Evolutionary conservation across 1,140 invertebrate genomes (phyloP).

Genomic region (Vanessa atalanta): DNA sequence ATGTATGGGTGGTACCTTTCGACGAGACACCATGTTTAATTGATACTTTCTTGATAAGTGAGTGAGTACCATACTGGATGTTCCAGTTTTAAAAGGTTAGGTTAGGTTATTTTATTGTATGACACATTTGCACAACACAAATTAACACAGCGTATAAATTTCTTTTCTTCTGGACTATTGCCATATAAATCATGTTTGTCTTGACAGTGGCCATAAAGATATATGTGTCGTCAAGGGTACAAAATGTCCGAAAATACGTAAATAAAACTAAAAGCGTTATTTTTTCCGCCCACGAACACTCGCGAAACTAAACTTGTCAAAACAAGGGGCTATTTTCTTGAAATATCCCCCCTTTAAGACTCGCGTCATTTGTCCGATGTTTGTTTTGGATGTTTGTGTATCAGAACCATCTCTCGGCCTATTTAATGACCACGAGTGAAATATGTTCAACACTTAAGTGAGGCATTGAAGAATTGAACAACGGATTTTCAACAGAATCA

Average conservation of each 20-base stretch:
- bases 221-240: background rate
- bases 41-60: too few species aligned
- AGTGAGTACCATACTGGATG: too few species aligned
- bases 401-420: conserved; percentile 17
- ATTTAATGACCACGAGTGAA: conserved; percentile 28
- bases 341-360: conserved; percentile 18
- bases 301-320: conserved; percentile 30
- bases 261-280: conserved; percentile 16
- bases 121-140: background rate
- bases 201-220: background rate
- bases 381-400: conserved; percentile 27
- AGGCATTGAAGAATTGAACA: conserved; percentile 28
- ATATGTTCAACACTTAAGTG: conserved; percentile 24
- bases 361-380: conserved; percentile 22
- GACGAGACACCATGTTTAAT: too few species aligned
- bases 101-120: too few species aligned
- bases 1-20: too few species aligned
- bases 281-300: conserved; percentile 25
- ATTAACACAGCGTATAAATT: background rate
- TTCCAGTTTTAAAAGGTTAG: too few species aligned
- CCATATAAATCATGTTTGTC: background rate
- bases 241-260: conserved; percentile 10
- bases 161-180: background rate
- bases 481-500: conserved; percentile 9
- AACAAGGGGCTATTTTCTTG: conserved; percentile 23